phyloP scores from a whole-genome alignment of 2,888 invertebrate species.

The Eudasyphora cyanicolor region DNA sequence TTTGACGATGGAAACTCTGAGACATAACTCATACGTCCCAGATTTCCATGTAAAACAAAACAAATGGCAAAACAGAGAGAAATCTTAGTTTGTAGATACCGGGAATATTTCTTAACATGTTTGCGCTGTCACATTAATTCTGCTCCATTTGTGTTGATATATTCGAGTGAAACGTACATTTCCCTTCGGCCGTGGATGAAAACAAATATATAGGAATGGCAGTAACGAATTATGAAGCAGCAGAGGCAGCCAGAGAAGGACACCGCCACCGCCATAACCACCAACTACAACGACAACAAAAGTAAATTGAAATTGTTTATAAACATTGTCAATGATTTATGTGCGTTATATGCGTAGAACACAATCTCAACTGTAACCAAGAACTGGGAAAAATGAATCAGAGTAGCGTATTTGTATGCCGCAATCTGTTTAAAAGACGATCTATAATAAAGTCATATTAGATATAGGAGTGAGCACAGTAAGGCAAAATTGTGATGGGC shows the following conservation, averaged over 20 bases:
- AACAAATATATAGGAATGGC: neutral
- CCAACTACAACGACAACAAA: slow-evolving; percentile 22
- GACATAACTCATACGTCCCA: slow-evolving; percentile 32
- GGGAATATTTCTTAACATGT: slow-evolving; percentile 50
- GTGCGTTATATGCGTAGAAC: slow-evolving; percentile 9
- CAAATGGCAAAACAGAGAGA: slow-evolving; percentile 9
- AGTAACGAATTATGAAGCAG: neutral
- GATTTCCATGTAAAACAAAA: slow-evolving; percentile 43
- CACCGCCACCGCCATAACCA: slow-evolving; percentile 2
- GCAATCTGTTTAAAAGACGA: neutral
- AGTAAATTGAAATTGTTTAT: slow-evolving; percentile 62
- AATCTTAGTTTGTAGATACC: slow-evolving; percentile 40
- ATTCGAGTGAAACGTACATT: slow-evolving; percentile 32
- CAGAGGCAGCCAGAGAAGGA: slow-evolving; percentile 26
- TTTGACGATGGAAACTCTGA: slow-evolving; percentile 17
- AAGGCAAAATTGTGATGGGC: too few species aligned
- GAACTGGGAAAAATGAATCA: neutral
- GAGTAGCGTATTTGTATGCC: neutral
- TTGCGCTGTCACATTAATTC: slow-evolving; percentile 64
- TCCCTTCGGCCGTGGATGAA: neutral
- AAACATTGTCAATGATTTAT: slow-evolving; percentile 33
- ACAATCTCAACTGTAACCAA: neutral
- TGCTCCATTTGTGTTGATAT: slow-evolving; percentile 64
- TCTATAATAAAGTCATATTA: neutral
- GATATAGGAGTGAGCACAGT: neutral